These are phyloP conservation scores for Nesoenas mayeri DNA, from an alignment of 2,113 vertebrate genomes.

Conservation along the genomic window DNA sequence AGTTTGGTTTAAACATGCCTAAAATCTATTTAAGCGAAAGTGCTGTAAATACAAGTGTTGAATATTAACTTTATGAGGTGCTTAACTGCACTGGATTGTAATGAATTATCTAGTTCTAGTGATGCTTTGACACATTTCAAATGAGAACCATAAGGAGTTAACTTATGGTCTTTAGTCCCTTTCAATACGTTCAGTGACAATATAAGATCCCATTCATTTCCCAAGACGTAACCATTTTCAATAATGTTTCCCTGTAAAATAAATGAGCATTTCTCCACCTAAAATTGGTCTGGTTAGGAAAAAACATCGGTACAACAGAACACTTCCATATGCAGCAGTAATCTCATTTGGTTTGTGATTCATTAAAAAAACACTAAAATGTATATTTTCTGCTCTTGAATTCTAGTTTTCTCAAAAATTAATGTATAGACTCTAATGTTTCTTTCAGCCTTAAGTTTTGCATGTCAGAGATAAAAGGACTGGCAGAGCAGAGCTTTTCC, in stretches of 20 bases:
- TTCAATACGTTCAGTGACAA: constrained; percentile 47
- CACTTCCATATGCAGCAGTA: background rate
- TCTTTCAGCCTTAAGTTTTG: background rate
- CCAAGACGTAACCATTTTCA: background rate
- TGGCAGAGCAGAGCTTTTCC: background rate
- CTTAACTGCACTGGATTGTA: constrained; percentile 72
- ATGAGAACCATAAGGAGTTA: constrained; percentile 75
- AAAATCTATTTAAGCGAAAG: constrained; percentile 61
- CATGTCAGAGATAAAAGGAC: background rate
- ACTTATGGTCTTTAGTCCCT: constrained; percentile 47
- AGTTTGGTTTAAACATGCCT: constrained; percentile 57
- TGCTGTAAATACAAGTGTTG: constrained; percentile 61
- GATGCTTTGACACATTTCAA: constrained; percentile 73
- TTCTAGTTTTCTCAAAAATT: background rate
- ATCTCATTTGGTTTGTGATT: background rate
- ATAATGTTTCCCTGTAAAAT: background rate
- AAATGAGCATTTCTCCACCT: background rate
- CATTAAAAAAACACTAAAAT: background rate
- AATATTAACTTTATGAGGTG: constrained; percentile 79
- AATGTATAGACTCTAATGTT: background rate
- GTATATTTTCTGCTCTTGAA: background rate
- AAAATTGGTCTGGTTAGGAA: background rate
- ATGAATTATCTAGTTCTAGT: constrained; percentile 78
- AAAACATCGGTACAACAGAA: background rate
- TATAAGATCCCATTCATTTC: constrained; percentile 39